phyloP scores from a whole-genome alignment of 2,113 vertebrate species.

The Brachirus orientalis region DNA sequence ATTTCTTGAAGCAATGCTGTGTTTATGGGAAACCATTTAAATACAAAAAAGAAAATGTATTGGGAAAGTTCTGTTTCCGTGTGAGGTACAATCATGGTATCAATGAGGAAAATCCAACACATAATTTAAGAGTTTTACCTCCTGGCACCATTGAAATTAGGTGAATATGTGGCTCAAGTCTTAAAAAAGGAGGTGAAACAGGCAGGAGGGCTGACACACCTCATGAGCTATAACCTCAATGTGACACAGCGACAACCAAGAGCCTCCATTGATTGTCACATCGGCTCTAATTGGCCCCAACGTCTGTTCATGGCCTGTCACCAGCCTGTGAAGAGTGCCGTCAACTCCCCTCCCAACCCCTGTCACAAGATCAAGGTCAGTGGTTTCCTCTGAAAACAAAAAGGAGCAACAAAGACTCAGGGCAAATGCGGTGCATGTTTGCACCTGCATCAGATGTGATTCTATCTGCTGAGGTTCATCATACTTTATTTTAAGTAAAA shows the following conservation, averaged over 20 bases:
- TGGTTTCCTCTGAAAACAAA: constrained; percentile 9
- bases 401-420: neutral
- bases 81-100: neutral
- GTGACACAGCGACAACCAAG: constrained; percentile 13
- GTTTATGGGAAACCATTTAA: no score
- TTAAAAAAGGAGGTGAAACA: neutral
- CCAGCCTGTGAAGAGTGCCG: constrained; percentile 33
- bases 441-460: neutral
- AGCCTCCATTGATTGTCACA: constrained; percentile 27
- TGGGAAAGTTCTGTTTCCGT: no score
- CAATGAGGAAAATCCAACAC: neutral
- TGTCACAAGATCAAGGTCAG: constrained; percentile 34
- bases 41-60: no score
- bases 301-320: constrained; percentile 21
- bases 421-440: no score
- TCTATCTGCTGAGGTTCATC: no score
- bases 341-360: constrained; percentile 6
- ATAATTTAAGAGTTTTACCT: neutral
- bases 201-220: neutral
- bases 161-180: neutral
- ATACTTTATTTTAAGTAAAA: neutral
- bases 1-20: no score
- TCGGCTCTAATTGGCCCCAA: constrained; percentile 42
- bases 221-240: constrained; percentile 21
- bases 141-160: neutral